Percentiles rank a stretch among this genome's conserved stretches.
These are phyloP conservation scores for Cavia aperea DNA, from an alignment of 2,113 vertebrate genomes.

Conservation along the genomic window DNA sequence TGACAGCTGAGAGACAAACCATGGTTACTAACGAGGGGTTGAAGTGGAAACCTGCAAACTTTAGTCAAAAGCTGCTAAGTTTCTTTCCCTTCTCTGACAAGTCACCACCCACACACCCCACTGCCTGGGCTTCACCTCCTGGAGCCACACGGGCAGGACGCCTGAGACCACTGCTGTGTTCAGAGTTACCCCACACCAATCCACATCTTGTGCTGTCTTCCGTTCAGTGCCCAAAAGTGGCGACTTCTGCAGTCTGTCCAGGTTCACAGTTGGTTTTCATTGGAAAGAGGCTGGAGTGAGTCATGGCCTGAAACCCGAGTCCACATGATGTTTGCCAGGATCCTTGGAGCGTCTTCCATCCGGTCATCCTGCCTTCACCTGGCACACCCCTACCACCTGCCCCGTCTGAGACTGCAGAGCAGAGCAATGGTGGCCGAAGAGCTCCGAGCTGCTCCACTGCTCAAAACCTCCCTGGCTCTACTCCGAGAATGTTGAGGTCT, in stretches of 20 bases:
- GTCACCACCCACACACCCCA: too few relatives aligned
- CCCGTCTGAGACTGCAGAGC: not conserved
- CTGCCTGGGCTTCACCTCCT: not conserved
- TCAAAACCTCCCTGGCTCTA: not conserved
- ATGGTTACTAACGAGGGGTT: not conserved
- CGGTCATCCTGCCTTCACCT: not conserved
- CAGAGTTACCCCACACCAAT: not conserved
- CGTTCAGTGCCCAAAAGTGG: not conserved
- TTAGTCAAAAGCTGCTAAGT: too few relatives aligned
- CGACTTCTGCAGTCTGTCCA: too few relatives aligned
- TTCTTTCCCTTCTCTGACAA: not conserved
- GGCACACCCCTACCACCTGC: not conserved
- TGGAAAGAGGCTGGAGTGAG: not conserved
- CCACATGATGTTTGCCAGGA: not conserved
- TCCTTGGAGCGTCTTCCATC: not conserved
- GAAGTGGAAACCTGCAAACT: not conserved
- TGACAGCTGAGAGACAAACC: not conserved
- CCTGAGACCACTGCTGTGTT: not conserved
- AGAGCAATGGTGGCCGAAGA: not conserved
- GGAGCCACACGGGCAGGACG: accelerated
- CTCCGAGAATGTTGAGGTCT: not conserved
- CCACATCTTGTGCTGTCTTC: not conserved
- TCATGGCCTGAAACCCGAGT: not conserved
- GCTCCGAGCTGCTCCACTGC: not conserved
- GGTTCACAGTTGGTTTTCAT: not conserved